Conservation (phyloP, 2,888 invertebrate species). For the Luperina nickerlii region DNA sequence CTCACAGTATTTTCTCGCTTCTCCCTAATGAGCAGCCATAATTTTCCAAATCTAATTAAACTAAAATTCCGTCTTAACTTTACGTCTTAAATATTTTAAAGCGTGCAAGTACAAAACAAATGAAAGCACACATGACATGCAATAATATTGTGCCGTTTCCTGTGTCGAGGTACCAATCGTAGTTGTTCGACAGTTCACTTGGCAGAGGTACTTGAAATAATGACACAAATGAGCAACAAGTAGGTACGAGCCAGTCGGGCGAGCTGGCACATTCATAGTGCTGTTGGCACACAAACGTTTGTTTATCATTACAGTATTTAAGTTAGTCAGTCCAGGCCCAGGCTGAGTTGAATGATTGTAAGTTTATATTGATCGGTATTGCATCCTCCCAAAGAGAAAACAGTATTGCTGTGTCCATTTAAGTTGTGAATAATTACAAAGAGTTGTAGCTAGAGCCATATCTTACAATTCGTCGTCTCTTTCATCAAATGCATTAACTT, state of each 20-base stretch:
- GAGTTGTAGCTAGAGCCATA: neutral
- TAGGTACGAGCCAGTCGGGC: neutral
- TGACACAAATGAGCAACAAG: conserved; percentile 25
- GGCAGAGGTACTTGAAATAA: conserved; percentile 19
- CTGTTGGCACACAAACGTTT: neutral
- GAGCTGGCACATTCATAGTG: neutral
- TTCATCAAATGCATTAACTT: neutral
- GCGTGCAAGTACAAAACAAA: neutral
- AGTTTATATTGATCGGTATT: neutral
- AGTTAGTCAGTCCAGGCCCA: neutral
- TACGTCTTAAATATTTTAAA: conserved; percentile 26
- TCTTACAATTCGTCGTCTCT: neutral
- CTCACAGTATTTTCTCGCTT: neutral
- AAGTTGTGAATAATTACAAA: neutral
- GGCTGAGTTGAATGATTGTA: neutral
- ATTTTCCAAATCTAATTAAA: conserved; percentile 34
- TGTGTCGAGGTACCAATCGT: conserved; percentile 1
- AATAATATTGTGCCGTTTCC: conserved; percentile 5
- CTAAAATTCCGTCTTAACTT: conserved; percentile 15
- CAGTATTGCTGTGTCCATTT: neutral
- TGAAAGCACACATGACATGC: neutral
- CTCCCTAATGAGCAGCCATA: conserved; percentile 33
- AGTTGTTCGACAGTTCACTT: conserved; percentile 16
- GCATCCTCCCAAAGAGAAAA: neutral
- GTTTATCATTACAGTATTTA: neutral